phyloP scores from a whole-genome alignment of 2,888 invertebrate species.

The Rhodophaea formosa region DNA sequence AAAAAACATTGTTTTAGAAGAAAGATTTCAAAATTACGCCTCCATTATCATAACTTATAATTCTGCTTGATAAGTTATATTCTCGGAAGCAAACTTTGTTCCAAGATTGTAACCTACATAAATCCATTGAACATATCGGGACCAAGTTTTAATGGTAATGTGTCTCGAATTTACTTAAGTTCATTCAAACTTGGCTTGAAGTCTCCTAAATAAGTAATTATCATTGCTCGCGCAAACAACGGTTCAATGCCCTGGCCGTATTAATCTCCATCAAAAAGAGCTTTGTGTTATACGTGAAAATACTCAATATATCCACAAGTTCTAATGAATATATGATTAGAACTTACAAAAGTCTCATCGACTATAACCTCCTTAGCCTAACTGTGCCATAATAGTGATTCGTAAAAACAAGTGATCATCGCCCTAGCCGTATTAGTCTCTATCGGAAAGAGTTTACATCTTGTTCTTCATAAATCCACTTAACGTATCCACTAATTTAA shows the following conservation, averaged over 20 bases:
- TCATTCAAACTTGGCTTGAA: no score
- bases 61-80: neutral
- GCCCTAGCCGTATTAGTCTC: conserved; percentile 9
- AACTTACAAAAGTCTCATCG: neutral
- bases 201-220: conserved; percentile 1
- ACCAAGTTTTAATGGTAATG: no score
- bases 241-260: neutral
- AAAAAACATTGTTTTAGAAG: no score
- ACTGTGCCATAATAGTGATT: conserved; percentile 8
- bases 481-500: neutral
- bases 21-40: no score
- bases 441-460: conserved; percentile 14
- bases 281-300: neutral
- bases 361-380: conserved; percentile 1
- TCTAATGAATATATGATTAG: neutral
- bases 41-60: no score
- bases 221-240: neutral
- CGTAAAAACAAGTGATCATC: neutral
- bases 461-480: neutral
- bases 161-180: no score
- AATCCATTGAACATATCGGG: no score
- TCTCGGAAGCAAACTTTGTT: neutral
- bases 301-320: neutral
- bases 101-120: neutral
- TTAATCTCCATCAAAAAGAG: conserved; percentile 16